Evolutionary conservation across 92 coral and sea anemone genomes (phyloP), one percentile per base, ranked within the genome.

Genomic region (Desmophyllum pertusum): DNA sequence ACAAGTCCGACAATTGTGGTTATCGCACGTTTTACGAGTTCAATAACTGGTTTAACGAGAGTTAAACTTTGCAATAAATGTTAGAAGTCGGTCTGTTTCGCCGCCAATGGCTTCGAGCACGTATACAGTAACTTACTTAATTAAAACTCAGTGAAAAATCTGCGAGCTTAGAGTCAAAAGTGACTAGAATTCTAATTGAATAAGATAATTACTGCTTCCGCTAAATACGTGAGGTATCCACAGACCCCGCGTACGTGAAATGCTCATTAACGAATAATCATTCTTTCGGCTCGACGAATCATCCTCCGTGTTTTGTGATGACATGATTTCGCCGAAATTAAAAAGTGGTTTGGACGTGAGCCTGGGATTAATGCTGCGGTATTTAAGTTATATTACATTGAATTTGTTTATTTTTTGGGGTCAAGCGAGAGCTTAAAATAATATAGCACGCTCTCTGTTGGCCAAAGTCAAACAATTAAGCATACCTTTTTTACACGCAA

Each of bases 281-380:
- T 5, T 78, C 83, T 63, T 59, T 40, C 55, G 52, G 69, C 83
- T 51, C 25, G 48, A 3, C 84, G 67, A 80, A 80, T 67, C 67
- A 69, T 33, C 0, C 41, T 4, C 23, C 66, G 1, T 59, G 62
- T 50, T 68, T 3, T 64, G 31, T 21, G 83, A 77, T 78, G 72
- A 78, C 82, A 78, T 17, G 67, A 80, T 52, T 27, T 69, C 9
- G 48, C 84, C 76, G 84, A 67, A 80, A 80, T 80, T 80, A 80
- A 69, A 67, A 78, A 63, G 42, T 29, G 73, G 39, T n/a, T 68
- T 68, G 75, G 76, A 69, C 57, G 30, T 80, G 76, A 68, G 62
- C 76, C 66, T 37, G 10, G 67, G 84, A 80, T 80, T 80, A 80
- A 51, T 48, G 65, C 27, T 50, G 84, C 84, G 84, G 65, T 67